Evolutionary conservation across 2,113 vertebrate genomes (phyloP).

Genomic region (Osmerus eperlanus): DNA sequence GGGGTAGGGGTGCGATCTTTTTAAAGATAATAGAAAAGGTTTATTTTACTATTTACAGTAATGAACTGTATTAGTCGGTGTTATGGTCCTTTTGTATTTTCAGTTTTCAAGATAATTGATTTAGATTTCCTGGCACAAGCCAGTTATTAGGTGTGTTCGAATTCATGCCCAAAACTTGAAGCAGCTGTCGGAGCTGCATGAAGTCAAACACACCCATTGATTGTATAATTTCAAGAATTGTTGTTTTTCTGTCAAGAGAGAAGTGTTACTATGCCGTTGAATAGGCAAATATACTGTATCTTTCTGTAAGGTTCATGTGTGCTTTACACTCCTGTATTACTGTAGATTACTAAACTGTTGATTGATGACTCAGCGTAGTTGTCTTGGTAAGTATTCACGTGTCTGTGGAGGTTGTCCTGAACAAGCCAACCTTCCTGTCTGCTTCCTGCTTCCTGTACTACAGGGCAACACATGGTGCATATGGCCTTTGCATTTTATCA

Average conservation of each 20-base stretch:
- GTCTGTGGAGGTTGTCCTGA: too few species aligned
- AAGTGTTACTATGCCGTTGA: slow-evolving; percentile 43
- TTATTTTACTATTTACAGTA: slow-evolving; percentile 32
- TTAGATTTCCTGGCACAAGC: slow-evolving; percentile 47
- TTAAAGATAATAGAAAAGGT: slow-evolving; percentile 37
- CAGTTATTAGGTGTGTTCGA: not conserved
- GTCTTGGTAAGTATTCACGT: too few species aligned
- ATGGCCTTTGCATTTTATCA: too few species aligned
- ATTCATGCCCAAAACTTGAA: too few species aligned
- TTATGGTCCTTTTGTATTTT: slow-evolving; percentile 33
- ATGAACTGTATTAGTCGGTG: slow-evolving; percentile 18
- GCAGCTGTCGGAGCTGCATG: too few species aligned
- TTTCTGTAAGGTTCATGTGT: slow-evolving; percentile 8
- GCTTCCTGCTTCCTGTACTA: too few species aligned
- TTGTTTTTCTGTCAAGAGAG: slow-evolving; percentile 22
- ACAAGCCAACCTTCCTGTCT: too few species aligned
- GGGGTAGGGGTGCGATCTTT: slow-evolving; percentile 14
- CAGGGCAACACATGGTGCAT: too few species aligned
- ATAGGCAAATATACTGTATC: slow-evolving; percentile 24
- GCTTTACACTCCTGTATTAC: not conserved
- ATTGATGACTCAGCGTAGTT: too few species aligned
- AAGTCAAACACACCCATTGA: slow-evolving; percentile 30
- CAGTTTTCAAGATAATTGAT: slow-evolving; percentile 48
- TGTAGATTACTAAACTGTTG: too few species aligned
- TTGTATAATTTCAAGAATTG: slow-evolving; percentile 67